A percentile compares a stretch with the other conserved stretches of the same genome.
Conservation (phyloP, 2,113 vertebrate genomes). For the Corythornis vintsioides region DNA sequence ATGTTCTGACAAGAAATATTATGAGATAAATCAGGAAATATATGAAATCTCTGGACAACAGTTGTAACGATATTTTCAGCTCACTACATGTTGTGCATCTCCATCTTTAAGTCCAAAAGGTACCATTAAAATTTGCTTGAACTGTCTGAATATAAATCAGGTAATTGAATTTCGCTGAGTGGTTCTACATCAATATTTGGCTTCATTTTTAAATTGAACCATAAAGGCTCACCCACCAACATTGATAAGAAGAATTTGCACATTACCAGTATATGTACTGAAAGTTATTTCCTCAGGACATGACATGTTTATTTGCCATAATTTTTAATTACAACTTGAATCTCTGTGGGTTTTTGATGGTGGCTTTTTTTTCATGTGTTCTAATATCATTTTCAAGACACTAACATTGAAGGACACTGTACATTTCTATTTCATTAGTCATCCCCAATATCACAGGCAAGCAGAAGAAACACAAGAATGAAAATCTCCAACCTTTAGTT, state of each 20-base stretch:
- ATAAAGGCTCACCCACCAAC: background rate
- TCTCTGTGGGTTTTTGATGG: background rate
- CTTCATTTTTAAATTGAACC: background rate
- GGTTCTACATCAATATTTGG: background rate
- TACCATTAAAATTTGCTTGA: background rate
- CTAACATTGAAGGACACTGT: slow-evolving; percentile 19
- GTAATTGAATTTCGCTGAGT: background rate
- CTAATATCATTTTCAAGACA: background rate
- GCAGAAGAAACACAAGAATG: slow-evolving; percentile 28
- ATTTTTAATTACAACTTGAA: background rate
- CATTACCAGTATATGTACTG: background rate
- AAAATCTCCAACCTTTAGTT: slow-evolving; percentile 50
- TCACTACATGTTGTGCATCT: background rate
- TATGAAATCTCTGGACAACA: background rate
- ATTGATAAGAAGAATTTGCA: background rate
- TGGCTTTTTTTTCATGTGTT: background rate
- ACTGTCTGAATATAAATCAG: background rate
- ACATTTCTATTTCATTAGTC: slow-evolving; percentile 26
- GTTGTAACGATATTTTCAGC: background rate
- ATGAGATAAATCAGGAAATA: background rate
- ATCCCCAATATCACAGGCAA: background rate
- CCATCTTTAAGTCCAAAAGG: background rate
- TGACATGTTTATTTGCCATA: background rate
- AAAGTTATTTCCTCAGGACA: background rate
- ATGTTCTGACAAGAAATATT: background rate